A percentile compares a stretch with the other conserved stretches of the same genome.
phyloP scores from a whole-genome alignment of 1,140 invertebrate species.

The Cheumatopsyche charites region DNA sequence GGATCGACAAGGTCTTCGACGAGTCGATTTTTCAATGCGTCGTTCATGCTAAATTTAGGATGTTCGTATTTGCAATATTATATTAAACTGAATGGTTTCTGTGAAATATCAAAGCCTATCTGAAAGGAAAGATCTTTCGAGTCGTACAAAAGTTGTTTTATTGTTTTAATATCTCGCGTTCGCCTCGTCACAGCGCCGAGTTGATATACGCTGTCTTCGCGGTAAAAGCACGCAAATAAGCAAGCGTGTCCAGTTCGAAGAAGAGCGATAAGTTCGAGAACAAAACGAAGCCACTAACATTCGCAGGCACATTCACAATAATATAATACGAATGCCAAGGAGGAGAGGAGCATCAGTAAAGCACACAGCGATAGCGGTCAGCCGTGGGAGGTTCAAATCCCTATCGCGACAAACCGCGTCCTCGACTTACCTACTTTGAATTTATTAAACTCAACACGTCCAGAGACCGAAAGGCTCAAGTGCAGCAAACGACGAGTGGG shows the following conservation, averaged over 20 bases:
- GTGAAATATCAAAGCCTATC: too few relatives aligned
- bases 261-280: constrained; percentile 10
- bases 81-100: too few relatives aligned
- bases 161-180: too few relatives aligned
- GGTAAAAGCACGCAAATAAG: background rate
- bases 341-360: background rate
- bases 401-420: background rate
- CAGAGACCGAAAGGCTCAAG: background rate
- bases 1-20: too few relatives aligned
- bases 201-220: background rate
- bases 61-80: too few relatives aligned
- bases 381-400: constrained; percentile 20
- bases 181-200: too few relatives aligned
- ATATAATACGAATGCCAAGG: too few relatives aligned
- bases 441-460: background rate
- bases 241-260: background rate
- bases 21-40: too few relatives aligned
- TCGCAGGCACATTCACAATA: too few relatives aligned
- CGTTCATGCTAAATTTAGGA: too few relatives aligned
- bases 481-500: background rate
- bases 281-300: constrained; percentile 11
- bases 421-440: constrained; percentile 19
- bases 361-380: constrained; percentile 8
- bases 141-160: too few relatives aligned
- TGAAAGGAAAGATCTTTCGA: too few relatives aligned